Evolutionary conservation across 2,888 invertebrate genomes (phyloP).

Genomic region (Tanaodytes sp.): DNA sequence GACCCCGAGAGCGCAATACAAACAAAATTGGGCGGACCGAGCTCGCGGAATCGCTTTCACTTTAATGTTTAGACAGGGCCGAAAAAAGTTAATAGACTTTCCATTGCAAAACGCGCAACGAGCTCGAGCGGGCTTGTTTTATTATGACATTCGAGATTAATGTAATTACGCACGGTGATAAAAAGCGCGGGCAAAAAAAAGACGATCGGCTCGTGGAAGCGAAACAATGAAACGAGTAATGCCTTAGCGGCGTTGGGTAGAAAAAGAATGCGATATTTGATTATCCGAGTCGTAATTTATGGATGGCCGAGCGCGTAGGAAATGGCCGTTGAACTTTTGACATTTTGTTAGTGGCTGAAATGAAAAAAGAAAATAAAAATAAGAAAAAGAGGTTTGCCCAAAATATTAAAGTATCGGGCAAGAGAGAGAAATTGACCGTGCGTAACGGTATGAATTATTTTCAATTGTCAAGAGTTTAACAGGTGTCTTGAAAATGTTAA

Average conservation of each 20-base stretch:
- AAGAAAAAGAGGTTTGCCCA: background rate
- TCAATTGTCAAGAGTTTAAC: conserved; percentile 38
- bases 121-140: conserved; percentile 45
- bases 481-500: conserved; percentile 40
- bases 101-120: conserved; percentile 40
- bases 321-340: conserved; percentile 46
- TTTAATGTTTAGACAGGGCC: conserved; percentile 42
- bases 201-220: conserved; percentile 36
- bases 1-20: conserved; percentile 46
- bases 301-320: conserved; percentile 19
- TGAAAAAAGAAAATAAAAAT: conserved; percentile 48
- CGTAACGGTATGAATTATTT: conserved; percentile 44
- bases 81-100: conserved; percentile 51
- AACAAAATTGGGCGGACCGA: conserved; percentile 50
- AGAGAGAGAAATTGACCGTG: background rate
- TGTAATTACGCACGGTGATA: conserved; percentile 42
- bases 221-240: conserved; percentile 42
- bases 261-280: conserved; percentile 40
- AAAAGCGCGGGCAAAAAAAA: conserved; percentile 27
- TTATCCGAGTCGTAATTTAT: conserved; percentile 43
- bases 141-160: conserved; percentile 52
- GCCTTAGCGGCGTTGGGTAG: conserved; percentile 28
- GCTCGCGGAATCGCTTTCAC: conserved; percentile 45
- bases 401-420: conserved; percentile 21
- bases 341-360: conserved; percentile 28